A percentile compares a stretch with the other conserved stretches of the same genome.
Evolutionary conservation across 2,888 invertebrate species (phyloP).

Genomic region (Sepiola atlantica): DNA sequence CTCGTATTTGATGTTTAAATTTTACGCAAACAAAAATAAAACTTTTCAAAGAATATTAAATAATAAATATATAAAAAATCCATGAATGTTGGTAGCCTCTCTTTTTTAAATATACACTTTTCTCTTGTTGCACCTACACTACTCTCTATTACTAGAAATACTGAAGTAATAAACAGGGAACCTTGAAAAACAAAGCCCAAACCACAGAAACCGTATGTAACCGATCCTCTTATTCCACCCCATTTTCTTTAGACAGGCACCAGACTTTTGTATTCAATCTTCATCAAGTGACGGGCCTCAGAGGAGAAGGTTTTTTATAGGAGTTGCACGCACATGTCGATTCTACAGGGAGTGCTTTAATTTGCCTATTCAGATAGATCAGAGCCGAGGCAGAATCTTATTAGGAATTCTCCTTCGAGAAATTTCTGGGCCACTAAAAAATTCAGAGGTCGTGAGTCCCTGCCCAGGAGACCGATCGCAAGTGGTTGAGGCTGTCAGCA

Average conservation of each 20-base stretch:
- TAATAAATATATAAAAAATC: no score
- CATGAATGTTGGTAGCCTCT: no score
- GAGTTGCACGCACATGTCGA: not conserved
- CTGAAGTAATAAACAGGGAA: no score
- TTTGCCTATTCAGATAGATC: not conserved
- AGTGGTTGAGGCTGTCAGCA: not conserved
- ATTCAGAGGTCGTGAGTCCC: not conserved
- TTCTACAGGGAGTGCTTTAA: not conserved
- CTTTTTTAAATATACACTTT: no score
- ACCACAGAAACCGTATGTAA: not conserved
- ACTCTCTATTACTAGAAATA: no score
- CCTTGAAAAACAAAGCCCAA: not conserved
- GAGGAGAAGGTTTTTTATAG: not conserved
- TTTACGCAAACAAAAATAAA: no score
- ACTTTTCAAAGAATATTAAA: no score
- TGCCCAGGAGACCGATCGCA: not conserved
- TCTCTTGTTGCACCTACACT: no score
- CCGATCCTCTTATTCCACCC: not conserved
- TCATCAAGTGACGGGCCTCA: not conserved
- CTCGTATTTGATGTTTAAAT: no score
- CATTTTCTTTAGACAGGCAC: not conserved
- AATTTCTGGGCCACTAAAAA: not conserved
- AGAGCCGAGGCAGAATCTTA: not conserved
- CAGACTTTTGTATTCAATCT: not conserved
- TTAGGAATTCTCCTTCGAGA: not conserved